Evolutionary conservation across 2,113 vertebrate genomes (phyloP).

Genomic region (Rhinichthys klamathensis): DNA sequence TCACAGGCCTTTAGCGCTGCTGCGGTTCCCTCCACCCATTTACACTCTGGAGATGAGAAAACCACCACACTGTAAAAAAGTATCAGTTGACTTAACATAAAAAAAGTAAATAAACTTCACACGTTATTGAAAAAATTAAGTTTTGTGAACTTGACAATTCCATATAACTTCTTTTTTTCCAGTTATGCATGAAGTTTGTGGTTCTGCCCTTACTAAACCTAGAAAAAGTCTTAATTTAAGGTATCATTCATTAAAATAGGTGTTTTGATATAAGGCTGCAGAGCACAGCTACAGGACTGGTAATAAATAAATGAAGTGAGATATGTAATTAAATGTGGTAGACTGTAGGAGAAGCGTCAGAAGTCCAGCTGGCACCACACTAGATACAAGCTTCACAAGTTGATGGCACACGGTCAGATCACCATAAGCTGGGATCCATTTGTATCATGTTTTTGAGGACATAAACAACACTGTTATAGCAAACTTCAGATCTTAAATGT

Average conservation of each 20-base stretch:
- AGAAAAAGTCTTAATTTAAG: not conserved
- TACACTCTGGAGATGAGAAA: not conserved
- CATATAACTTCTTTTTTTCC: no score
- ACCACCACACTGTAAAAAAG: no score
- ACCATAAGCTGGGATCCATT: constrained; percentile 9
- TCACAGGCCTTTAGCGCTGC: not conserved
- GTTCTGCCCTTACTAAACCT: not conserved
- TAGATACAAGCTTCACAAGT: not conserved
- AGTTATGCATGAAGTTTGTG: not conserved
- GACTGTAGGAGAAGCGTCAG: constrained; percentile 1
- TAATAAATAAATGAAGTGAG: not conserved
- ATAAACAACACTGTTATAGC: not conserved
- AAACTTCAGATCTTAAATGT: not conserved
- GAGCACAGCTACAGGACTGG: not conserved
- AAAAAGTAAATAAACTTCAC: no score
- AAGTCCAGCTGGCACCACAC: not conserved
- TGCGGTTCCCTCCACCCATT: not conserved
- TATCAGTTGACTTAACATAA: no score
- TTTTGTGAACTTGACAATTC: no score
- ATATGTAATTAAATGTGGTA: constrained; percentile 30
- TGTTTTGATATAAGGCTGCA: not conserved
- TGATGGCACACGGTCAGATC: not conserved
- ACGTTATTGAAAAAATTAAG: no score
- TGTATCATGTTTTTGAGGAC: constrained; percentile 6
- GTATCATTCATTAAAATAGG: not conserved